Percentiles rank a stretch among this genome's conserved stretches.
These are phyloP conservation scores for Campylomormyrus numenius DNA, from an alignment of 2,113 vertebrate genomes.

Conservation along the genomic window DNA sequence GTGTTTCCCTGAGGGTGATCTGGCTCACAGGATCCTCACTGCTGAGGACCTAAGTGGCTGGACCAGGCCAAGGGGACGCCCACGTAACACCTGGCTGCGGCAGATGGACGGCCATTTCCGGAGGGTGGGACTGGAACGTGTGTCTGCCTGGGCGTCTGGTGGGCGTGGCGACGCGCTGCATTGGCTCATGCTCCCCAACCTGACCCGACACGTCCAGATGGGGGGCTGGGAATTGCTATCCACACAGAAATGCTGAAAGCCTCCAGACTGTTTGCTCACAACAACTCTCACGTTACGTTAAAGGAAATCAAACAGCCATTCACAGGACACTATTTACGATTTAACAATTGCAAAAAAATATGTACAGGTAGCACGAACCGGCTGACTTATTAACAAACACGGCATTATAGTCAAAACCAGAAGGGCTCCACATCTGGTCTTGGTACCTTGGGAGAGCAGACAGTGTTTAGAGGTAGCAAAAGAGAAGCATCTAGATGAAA, in stretches of 20 bases:
- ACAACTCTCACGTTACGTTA: not conserved
- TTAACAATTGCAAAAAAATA: not conserved
- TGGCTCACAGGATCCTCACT: too few species aligned
- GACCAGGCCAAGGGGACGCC: too few species aligned
- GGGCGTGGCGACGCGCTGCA: too few species aligned
- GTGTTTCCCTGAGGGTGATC: too few species aligned
- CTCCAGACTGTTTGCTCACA: not conserved
- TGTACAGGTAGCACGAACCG: not conserved
- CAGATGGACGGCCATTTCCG: too few species aligned
- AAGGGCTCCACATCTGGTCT: not conserved
- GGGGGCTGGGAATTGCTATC: not conserved
- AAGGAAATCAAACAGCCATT: not conserved
- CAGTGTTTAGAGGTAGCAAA: not conserved
- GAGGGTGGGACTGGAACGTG: too few species aligned
- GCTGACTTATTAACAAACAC: not conserved
- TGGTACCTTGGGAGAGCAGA: not conserved
- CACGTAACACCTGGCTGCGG: too few species aligned
- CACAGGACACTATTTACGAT: not conserved
- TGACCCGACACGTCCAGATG: too few species aligned
- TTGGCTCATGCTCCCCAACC: too few species aligned
- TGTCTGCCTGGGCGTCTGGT: too few species aligned
- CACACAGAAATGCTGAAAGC: not conserved
- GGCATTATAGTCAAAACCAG: not conserved
- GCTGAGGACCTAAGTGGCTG: too few species aligned
- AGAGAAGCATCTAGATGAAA: not conserved